These are phyloP conservation scores for Netelia virgata DNA, from an alignment of 2,888 invertebrate genomes.

Conservation along the genomic window DNA sequence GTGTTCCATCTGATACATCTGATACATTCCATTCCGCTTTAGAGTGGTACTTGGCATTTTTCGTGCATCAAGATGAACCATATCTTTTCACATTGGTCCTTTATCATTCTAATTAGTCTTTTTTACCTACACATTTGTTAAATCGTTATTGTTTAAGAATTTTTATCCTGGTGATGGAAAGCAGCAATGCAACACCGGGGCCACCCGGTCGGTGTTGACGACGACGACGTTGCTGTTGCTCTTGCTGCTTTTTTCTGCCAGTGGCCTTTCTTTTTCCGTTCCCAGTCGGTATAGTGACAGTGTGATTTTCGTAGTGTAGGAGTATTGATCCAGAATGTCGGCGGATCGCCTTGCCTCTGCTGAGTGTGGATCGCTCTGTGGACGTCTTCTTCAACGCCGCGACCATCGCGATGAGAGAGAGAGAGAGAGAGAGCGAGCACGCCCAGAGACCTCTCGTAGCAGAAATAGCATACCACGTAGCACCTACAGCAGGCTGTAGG, in stretches of 20 bases:
- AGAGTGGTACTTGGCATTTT: no score
- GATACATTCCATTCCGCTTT: no score
- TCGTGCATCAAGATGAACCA: no score
- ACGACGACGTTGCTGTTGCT: conserved; percentile 31
- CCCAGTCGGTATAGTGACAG: conserved; percentile 46
- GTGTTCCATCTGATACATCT: no score
- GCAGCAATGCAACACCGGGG: no score
- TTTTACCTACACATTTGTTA: no score
- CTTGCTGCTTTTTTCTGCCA: conserved; percentile 10
- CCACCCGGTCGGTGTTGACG: no score
- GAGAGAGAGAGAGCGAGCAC: conserved; percentile 44
- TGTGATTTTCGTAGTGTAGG: conserved; percentile 74
- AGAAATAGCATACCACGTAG: conserved; percentile 48
- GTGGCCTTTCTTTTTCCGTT: conserved; percentile 18
- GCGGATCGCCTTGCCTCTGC: conserved; percentile 77
- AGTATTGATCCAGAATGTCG: conserved; percentile 84
- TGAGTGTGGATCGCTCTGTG: conserved; percentile 72
- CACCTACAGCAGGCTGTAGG: conserved; percentile 52
- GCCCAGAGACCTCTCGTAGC: conserved; percentile 49
- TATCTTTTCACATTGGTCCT: no score
- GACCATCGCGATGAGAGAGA: conserved; percentile 49
- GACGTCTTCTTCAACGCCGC: conserved; percentile 74
- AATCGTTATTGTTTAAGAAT: not conserved
- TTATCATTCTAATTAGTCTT: no score
- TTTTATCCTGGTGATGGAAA: no score